These are phyloP conservation scores for Echinarachnius parma DNA, from an alignment of 53 echinoderm and acorn worm species.

Conservation along the genomic window DNA sequence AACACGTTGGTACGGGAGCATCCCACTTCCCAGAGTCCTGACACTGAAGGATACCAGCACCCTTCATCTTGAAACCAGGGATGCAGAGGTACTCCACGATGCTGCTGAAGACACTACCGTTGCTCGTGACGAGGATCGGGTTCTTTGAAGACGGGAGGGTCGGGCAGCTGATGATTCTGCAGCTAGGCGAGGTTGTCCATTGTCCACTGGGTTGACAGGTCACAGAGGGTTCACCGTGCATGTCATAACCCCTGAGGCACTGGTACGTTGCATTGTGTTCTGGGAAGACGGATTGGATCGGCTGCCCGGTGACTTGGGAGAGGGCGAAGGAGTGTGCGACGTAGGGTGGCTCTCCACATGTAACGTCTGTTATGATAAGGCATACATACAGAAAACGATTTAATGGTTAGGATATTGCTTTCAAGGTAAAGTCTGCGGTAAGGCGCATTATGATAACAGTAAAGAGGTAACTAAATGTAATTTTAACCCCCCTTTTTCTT, in stretches of 20 bases:
- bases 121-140: constrained; percentile 18
- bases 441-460: no score
- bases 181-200: constrained; percentile 57
- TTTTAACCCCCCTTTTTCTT: no score
- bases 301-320: neutral
- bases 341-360: constrained; percentile 37
- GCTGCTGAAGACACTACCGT: constrained; percentile 43
- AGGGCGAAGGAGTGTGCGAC: constrained; percentile 31
- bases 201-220: constrained; percentile 50
- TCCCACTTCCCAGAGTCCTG: constrained; percentile 20
- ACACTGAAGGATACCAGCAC: constrained; percentile 10
- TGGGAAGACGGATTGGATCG: constrained; percentile 17
- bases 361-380: constrained; percentile 16
- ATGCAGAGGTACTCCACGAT: constrained; percentile 47
- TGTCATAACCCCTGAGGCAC: constrained; percentile 50
- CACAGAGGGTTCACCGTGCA: constrained; percentile 36
- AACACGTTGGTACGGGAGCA: constrained; percentile 2
- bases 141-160: neutral
- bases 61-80: constrained; percentile 46
- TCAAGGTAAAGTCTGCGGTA: no score
- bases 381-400: no score
- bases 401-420: no score
- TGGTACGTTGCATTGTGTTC: constrained; percentile 25
- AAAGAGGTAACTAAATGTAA: no score
- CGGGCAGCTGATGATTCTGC: constrained; percentile 21